A percentile compares a stretch with the other conserved stretches of the same genome.
phyloP scores from a whole-genome alignment of 2,888 invertebrate genomes.

The Hartigia nigra region DNA sequence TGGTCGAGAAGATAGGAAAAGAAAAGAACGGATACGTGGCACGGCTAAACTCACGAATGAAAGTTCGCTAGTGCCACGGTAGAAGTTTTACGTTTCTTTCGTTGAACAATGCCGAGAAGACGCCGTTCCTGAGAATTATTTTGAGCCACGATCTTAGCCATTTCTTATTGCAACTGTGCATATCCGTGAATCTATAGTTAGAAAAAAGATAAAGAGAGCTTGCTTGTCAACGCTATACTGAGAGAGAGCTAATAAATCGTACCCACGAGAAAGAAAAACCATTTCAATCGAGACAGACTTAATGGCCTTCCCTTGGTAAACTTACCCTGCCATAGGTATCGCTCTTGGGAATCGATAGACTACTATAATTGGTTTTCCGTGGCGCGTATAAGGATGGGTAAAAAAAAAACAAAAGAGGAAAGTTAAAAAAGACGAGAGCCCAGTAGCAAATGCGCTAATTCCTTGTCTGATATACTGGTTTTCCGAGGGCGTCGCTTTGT shows the following conservation, averaged over 20 bases:
- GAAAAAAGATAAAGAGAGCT: background rate
- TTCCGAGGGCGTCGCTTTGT: constrained; percentile 40
- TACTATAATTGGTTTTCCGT: background rate
- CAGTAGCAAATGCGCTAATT: constrained; percentile 24
- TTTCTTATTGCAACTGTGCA: too few species aligned
- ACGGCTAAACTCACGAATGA: background rate
- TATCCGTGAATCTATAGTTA: background rate
- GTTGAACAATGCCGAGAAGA: background rate
- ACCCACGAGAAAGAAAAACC: background rate
- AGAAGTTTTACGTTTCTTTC: background rate
- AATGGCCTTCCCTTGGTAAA: background rate
- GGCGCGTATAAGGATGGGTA: background rate
- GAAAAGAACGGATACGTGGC: background rate
- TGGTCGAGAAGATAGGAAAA: background rate
- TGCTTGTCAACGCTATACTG: background rate
- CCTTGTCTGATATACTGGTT: constrained; percentile 29
- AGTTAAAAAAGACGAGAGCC: background rate
- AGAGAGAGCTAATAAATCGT: background rate
- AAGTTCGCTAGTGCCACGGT: background rate
- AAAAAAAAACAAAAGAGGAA: background rate
- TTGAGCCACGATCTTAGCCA: background rate
- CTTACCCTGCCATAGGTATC: background rate
- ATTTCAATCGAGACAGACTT: background rate
- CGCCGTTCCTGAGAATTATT: background rate
- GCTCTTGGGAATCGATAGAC: background rate